phyloP scores from a whole-genome alignment of 2,797 vertebrate species.

The Lagorchestes hirsutus region DNA sequence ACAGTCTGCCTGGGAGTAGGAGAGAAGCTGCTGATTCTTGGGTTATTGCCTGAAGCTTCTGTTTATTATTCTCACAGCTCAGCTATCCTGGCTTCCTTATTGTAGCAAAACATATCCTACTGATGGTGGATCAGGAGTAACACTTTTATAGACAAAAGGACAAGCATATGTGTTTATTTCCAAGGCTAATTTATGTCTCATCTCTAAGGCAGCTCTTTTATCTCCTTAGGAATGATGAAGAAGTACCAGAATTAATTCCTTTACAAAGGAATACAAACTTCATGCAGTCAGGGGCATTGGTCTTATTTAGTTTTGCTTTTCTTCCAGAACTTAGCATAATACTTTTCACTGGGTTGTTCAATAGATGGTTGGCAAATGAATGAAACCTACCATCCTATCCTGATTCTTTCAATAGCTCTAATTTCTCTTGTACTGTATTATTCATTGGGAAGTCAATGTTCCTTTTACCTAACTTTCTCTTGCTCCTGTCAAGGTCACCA shows the following conservation, averaged over 20 bases:
- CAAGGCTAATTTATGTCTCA: background rate
- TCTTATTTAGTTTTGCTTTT: background rate
- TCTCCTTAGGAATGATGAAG: background rate
- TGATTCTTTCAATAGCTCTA: background rate
- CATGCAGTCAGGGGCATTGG: background rate
- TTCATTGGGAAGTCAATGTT: background rate
- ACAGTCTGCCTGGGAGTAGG: background rate
- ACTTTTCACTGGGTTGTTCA: background rate
- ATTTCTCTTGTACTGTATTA: background rate
- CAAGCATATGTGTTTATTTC: background rate
- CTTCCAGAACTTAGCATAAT: background rate
- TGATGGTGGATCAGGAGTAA: background rate
- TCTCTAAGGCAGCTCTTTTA: background rate
- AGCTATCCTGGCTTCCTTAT: conserved; percentile 1
- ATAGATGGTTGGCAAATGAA: background rate
- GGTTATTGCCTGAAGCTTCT: conserved; percentile 4
- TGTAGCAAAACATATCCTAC: conserved; percentile 2
- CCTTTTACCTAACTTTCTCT: background rate
- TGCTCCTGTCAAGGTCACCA: background rate
- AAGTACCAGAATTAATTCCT: background rate
- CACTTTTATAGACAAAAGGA: conserved; percentile 5
- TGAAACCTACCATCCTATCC: background rate
- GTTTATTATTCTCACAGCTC: background rate
- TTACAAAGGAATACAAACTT: background rate
- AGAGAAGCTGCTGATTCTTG: conserved; percentile 8